Base-by-base conservation (phyloP, 1,140 invertebrate genomes). In the Phocides pigmalion region DNA sequence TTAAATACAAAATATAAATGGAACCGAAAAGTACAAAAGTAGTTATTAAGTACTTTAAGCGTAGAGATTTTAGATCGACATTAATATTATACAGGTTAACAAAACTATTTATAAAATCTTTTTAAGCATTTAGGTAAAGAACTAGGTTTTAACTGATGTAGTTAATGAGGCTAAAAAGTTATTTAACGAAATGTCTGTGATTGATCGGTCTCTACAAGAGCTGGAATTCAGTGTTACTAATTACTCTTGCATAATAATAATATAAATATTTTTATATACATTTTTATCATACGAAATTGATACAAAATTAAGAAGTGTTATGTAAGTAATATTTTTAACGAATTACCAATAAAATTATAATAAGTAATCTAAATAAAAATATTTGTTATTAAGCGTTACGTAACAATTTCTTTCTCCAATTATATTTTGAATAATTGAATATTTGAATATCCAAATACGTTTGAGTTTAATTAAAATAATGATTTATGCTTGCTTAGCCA, bases 21-120 rank as follows among this genome's bases (percentile, higher is more conserved):
- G 72, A 76, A 74, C 70, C 74, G 64, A 73, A 80, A 74, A 86
- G 81, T 86, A 86, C 81, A 86, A 86, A 86, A 73, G 49, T 82
- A 81, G 66, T 58, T 37, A 63, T 63, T 75, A 75, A 66, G 62
- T 44, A 35, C 50, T 20, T 14, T 22, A 54, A n/a, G n/a, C 19
- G 5, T 41, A 41, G n/a, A n/a, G 3, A 19, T 17, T 51, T 16
- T 50, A 35, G 15, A 50, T 19, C 28, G 32, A 51, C 35, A 51
- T 37, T 37, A 51, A 51, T 51, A 19, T 37, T 12, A 51, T 51
- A n/a, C 28, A 37, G n/a, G 25, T 16, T 19, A 17, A 61, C 62
- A 28, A 56, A 19, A 41, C 46, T 47, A 54, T 35, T 61, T 58
- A 53, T 61, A 61, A 66, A 53, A 20, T 44, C 12, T n/a, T 49